These are phyloP conservation scores for Ophion ventricosus DNA, from an alignment of 2,888 invertebrate genomes.

Conservation along the genomic window DNA sequence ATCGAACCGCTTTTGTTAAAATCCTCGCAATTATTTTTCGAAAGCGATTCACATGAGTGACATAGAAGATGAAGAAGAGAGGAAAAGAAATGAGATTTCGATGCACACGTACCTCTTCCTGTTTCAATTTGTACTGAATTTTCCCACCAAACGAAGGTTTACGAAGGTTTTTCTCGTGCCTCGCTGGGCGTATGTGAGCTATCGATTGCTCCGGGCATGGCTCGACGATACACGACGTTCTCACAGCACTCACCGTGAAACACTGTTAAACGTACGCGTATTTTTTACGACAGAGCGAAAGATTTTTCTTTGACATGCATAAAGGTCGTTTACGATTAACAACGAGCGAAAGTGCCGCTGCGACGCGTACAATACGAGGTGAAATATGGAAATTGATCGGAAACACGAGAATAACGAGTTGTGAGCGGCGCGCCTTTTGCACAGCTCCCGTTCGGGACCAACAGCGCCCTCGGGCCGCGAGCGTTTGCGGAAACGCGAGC, in stretches of 20 bases:
- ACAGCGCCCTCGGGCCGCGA: constrained; percentile 70
- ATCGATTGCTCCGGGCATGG: constrained; percentile 30
- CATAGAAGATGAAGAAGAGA: neutral
- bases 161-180: neutral
- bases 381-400: neutral
- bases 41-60: neutral
- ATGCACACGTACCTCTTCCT: neutral
- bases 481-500: constrained; percentile 70
- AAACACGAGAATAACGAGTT: constrained; percentile 13
- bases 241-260: neutral
- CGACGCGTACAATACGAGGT: neutral
- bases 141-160: neutral
- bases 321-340: neutral
- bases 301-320: neutral
- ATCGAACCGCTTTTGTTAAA: neutral
- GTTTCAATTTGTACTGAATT: neutral
- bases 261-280: neutral
- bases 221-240: neutral
- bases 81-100: neutral
- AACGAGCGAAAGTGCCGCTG: neutral
- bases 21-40: neutral
- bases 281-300: neutral
- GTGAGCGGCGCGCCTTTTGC: constrained; percentile 49
- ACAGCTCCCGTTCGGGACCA: constrained; percentile 35
- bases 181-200: constrained; percentile 8